Percentiles rank a stretch among this genome's conserved stretches.
Evolutionary conservation across 2,888 invertebrate species (phyloP).

Genomic region (Rotaria macrura): DNA sequence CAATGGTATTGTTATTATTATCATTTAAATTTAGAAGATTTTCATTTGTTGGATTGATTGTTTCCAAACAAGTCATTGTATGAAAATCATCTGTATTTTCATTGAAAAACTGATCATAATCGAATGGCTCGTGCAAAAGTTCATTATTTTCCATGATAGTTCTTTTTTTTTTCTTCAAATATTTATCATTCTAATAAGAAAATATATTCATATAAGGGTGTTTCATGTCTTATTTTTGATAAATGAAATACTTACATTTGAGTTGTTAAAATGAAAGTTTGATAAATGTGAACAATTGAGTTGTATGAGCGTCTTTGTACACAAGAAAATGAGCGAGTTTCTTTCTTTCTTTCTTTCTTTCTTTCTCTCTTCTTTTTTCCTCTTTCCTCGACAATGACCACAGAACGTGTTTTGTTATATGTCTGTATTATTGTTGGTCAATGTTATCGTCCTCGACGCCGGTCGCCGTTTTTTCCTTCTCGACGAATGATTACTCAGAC

Average conservation of each 20-base stretch:
- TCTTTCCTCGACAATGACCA: background rate
- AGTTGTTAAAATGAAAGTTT: background rate
- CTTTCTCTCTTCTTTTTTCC: background rate
- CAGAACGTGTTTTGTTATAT: background rate
- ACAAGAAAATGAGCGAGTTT: background rate
- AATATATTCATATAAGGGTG: background rate
- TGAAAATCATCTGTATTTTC: background rate
- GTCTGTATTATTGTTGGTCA: background rate
- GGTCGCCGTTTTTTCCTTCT: background rate
- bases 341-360: background rate
- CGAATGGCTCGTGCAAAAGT: background rate
- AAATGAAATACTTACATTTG: background rate
- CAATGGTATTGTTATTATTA: background rate
- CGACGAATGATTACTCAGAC: background rate
- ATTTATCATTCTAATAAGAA: background rate
- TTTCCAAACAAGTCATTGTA: background rate
- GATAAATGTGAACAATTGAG: background rate
- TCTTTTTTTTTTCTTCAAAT: background rate
- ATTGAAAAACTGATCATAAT: constrained; percentile 7
- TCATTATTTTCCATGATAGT: background rate
- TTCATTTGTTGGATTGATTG: background rate
- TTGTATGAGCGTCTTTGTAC: background rate
- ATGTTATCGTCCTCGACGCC: background rate
- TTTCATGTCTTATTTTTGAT: background rate
- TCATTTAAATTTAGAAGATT: background rate